A percentile compares a stretch with the other conserved stretches of the same genome.
Conservation (phyloP, 2,797 vertebrate species). For the Enteromius paludinosus region DNA sequence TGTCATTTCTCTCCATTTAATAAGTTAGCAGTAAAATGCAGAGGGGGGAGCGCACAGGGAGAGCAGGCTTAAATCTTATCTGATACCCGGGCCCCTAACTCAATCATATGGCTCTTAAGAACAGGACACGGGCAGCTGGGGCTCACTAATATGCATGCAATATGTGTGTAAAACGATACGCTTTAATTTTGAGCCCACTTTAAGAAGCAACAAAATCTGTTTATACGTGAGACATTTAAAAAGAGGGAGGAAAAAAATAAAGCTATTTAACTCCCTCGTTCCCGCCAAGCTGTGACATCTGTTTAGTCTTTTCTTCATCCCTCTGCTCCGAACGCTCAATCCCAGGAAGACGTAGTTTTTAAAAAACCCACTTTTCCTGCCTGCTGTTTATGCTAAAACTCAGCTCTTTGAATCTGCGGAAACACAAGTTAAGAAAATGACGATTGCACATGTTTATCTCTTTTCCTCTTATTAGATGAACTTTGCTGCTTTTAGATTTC, state of each 20-base stretch:
- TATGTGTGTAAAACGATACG: conserved; percentile 99
- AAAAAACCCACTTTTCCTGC: conserved; percentile 42
- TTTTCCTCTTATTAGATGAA: conserved; percentile 46
- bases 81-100: conserved; percentile 96
- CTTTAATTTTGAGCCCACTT: conserved; percentile 98
- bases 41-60: conserved; percentile 74
- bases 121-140: conserved; percentile 96
- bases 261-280: conserved; percentile 82
- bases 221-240: conserved; percentile 84
- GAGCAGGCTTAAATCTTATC: conserved; percentile 89
- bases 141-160: conserved; percentile 96
- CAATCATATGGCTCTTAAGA: conserved; percentile 99
- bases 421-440: conserved; percentile 48
- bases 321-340: conserved; percentile 51
- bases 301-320: conserved; percentile 69
- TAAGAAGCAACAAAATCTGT: conserved; percentile 93
- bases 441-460: conserved; percentile 47
- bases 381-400: conserved; percentile 46
- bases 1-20: conserved; percentile 95
- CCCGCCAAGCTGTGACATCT: conserved; percentile 78
- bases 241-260: conserved; percentile 69
- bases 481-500: conserved; percentile 15
- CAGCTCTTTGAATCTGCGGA: conserved; percentile 47
- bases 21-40: conserved; percentile 97
- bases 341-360: conserved; percentile 43